Evolutionary conservation across 2,797 vertebrate species (phyloP), one percentile per base, ranked within the genome.

Genomic region (Corythornis leucogaster): DNA sequence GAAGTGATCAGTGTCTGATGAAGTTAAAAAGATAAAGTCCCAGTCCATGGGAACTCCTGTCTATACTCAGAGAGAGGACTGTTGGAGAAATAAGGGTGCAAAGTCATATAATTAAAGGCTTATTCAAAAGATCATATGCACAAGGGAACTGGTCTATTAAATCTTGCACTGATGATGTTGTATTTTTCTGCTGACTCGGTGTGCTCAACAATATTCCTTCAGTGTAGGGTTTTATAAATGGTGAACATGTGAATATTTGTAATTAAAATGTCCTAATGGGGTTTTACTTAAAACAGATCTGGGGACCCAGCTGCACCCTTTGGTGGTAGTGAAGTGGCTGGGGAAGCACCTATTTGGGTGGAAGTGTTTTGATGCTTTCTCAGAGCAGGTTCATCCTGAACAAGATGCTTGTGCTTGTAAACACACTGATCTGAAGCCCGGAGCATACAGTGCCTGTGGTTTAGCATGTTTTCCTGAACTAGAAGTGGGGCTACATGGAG

Each of bases 161-260:
- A 88, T 35, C 16, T 24, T 1, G 1, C 0, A 0, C 20, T 53
- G 38, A 35, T 33, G 28, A 22, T 38, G 12, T 18, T 1, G 1
- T 76, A 3, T 79, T 58, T 79, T 45, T 14, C 35, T 62, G 40
- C 6, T 54, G 45, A 20, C 40, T 33, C 9, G 17, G 14, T 21
- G 87, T 64, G 28, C 42, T 77, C 46, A 45, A 2, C 3, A 2
- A 5, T 11, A 13, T 28, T 80, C 24, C 42, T 35, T 73, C 70
- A 35, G 31, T 8, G 2, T 6, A 50, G 17, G 19, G 4, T 50
- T 58, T 58, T 78, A n/a, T 51, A 51, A 3, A 0, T 5, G 55
- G 15, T 46, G 31, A 76, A 50, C 28, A 5, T 4, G 7, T 3
- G 24, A 43, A 21, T 15, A 6, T 68, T 58, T 3, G 0, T 43